Conservation (phyloP, 2,888 invertebrate genomes). For the Aelia acuminata region DNA sequence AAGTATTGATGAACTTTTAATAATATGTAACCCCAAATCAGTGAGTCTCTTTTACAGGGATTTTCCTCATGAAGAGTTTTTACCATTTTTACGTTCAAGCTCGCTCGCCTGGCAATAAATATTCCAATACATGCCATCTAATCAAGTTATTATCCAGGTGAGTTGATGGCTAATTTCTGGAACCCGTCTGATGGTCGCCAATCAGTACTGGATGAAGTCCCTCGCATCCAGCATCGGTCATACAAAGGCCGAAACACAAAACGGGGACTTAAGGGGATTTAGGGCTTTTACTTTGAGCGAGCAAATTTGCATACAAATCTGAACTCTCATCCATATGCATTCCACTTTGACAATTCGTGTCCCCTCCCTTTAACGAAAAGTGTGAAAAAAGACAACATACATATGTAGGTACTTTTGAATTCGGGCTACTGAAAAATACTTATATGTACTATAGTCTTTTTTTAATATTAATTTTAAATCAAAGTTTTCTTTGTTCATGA, state of each 20-base stretch:
- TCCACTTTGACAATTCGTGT: background rate
- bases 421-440: background rate
- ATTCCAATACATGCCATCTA: background rate
- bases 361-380: background rate
- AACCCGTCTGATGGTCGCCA: background rate
- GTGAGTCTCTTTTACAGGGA: no score
- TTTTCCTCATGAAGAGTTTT: no score
- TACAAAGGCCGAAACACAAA: background rate
- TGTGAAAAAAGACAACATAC: background rate
- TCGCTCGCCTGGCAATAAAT: background rate
- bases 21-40: no score
- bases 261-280: conserved; percentile 7
- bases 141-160: background rate
- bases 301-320: background rate
- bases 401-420: no score
- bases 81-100: no score
- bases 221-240: background rate
- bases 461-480: no score
- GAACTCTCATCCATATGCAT: background rate
- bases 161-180: background rate
- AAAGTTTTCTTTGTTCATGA: no score
- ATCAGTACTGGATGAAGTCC: background rate
- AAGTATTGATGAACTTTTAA: no score
- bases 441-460: no score
- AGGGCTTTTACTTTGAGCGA: conserved; percentile 2